Evolutionary conservation across 2,888 invertebrate species (phyloP), one percentile per base, ranked within the genome.

Genomic region (Azorinus chamasolen): DNA sequence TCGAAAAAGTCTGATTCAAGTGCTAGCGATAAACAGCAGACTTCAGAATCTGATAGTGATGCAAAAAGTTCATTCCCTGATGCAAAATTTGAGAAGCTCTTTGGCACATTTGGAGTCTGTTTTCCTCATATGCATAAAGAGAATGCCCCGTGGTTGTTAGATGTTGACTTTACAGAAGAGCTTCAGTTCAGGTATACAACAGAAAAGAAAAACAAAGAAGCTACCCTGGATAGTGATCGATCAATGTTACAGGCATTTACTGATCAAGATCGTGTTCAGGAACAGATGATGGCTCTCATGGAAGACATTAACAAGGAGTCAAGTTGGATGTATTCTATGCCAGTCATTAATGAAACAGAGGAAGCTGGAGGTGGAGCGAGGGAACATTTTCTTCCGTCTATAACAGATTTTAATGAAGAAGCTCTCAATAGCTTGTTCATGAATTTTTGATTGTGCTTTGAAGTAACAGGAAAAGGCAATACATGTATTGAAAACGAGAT

Each of bases 101-200:
- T 85, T 71, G 71, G 68, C 8, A 51, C 76, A 3, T 48, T 83
- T 18, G 58, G 77, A 8, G 55, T 81, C 18, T 79, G 77, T 78
- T 81, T 93, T 92, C 71, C 77, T 91, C 45, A 92, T 90, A 57
- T 59, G 73, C 85, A 64, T 89, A 91, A 65, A 89, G 89, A 85
- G 32, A 79, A 66, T 55, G 95, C 96, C 0, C 95, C 95, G 0
- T 96, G 96, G 96, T 90, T 95, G 88, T 95, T 96, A 77, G 94
- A 95, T 59, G 95, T 96, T 0, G 93, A 94, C 43, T 93, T 95
- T n/a, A 95, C 95, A 0, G 94, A 95, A 0, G 95, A 96, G 58
- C 91, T 96, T 14, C 94, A 95, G n/a, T 96, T 95, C 90, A 95
- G 95, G 72, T 96, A 96, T 87, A 95, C 96, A 91, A 89, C 96